Evolutionary conservation across 2,888 invertebrate species (phyloP).

Genomic region (Caradrina kadenii): DNA sequence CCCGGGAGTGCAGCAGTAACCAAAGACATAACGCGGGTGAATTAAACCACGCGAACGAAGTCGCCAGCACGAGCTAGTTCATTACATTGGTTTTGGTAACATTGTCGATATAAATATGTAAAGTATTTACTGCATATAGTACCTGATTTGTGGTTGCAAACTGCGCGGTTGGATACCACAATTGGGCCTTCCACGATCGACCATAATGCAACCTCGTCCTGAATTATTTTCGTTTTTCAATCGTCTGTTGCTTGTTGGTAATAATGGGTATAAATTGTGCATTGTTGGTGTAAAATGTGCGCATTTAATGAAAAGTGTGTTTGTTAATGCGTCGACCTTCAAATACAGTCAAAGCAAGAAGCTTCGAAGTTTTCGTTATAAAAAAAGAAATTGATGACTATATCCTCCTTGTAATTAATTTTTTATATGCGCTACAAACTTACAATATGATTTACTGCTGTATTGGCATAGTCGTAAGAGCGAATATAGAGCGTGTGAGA

Average conservation of each 20-base stretch:
- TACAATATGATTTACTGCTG: too few species aligned
- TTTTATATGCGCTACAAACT: too few species aligned
- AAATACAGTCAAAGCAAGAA: background rate
- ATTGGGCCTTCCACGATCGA: constrained; percentile 33
- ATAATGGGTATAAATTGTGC: constrained; percentile 14
- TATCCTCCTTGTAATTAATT: too few species aligned
- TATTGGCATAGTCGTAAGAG: too few species aligned
- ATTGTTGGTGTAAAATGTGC: constrained; percentile 9
- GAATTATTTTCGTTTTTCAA: constrained; percentile 44
- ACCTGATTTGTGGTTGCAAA: constrained; percentile 33
- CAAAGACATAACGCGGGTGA: too few species aligned
- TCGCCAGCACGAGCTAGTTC: too few species aligned
- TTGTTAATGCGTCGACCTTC: background rate
- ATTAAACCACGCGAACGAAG: too few species aligned
- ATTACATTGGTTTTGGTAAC: background rate
- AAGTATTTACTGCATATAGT: constrained; percentile 15
- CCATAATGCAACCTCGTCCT: constrained; percentile 40
- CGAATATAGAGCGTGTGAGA: too few species aligned
- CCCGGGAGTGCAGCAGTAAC: too few species aligned
- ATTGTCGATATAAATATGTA: constrained; percentile 8
- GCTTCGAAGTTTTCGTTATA: too few species aligned
- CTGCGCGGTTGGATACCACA: constrained; percentile 40
- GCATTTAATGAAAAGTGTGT: background rate
- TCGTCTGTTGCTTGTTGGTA: background rate
- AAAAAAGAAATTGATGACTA: too few species aligned